A percentile compares a stretch with the other conserved stretches of the same genome.
Conservation (phyloP, 1,140 invertebrate species). For the Philopotamus ludificatus region DNA sequence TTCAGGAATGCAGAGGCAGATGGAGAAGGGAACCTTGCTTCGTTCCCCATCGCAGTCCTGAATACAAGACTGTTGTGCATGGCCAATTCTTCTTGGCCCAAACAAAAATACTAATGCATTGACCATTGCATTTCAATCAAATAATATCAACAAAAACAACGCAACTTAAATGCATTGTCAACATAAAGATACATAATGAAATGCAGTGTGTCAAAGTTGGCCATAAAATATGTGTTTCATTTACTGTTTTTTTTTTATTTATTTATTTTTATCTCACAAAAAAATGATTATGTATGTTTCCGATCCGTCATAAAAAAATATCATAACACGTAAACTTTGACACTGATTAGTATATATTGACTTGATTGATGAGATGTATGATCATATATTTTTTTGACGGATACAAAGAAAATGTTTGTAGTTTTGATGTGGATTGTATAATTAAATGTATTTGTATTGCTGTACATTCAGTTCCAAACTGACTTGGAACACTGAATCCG, state of each 20-base stretch:
- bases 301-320: conserved; percentile 25
- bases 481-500: conserved; percentile 43
- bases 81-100: conserved; percentile 44
- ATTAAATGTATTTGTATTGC: conserved; percentile 41
- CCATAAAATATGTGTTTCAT: conserved; percentile 36
- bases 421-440: conserved; percentile 41
- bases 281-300: conserved; percentile 21
- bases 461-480: conserved; percentile 43
- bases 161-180: conserved; percentile 1
- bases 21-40: conserved; percentile 39
- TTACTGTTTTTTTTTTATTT: conserved; percentile 39
- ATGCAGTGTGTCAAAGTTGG: conserved; percentile 33
- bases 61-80: conserved; percentile 57
- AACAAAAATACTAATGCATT: conserved; percentile 33
- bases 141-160: neutral
- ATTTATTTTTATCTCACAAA: conserved; percentile 37
- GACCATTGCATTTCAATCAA: conserved; percentile 20
- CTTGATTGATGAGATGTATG: no score
- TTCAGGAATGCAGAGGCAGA: conserved; percentile 39
- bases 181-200: conserved; percentile 5
- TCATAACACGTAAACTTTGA: no score
- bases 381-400: conserved; percentile 17
- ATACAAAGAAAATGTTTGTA: conserved; percentile 24
- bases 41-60: conserved; percentile 51
- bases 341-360: no score